These are phyloP conservation scores for Paralvinella palmiformis DNA, from an alignment of 1,140 invertebrate genomes.

Conservation along the genomic window DNA sequence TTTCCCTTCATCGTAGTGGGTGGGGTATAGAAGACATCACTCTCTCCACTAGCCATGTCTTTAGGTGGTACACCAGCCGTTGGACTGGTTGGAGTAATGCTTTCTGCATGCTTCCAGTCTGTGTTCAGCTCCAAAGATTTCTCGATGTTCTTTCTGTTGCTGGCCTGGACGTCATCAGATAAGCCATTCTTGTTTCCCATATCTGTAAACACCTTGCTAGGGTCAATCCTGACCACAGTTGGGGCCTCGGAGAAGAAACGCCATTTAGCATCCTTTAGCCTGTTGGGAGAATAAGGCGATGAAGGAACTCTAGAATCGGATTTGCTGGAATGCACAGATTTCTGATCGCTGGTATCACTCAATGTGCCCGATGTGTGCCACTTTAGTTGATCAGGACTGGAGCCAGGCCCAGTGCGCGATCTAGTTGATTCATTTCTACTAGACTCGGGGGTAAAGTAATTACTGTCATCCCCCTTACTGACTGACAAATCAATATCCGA, in stretches of 20 bases:
- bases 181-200: not conserved
- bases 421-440: not conserved
- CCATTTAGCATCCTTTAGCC: slow-evolving; percentile 17
- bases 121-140: not conserved
- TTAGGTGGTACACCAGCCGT: not conserved
- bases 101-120: not conserved
- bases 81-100: not conserved
- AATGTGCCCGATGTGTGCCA: not conserved
- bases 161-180: too few species aligned
- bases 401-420: too few species aligned
- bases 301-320: not conserved
- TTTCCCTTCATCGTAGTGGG: slow-evolving; percentile 5
- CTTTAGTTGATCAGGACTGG: not conserved
- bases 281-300: slow-evolving; percentile 12
- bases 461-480: not conserved
- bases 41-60: not conserved
- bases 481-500: too few species aligned
- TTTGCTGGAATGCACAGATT: not conserved
- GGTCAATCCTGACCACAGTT: slow-evolving; percentile 18
- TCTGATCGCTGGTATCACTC: not conserved
- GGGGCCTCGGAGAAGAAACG: slow-evolving; percentile 17
- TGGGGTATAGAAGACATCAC: slow-evolving; percentile 6
- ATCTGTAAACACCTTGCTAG: slow-evolving; percentile 3
- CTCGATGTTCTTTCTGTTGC: not conserved
- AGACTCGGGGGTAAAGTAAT: not conserved